These are phyloP conservation scores for Pipistrellus pipistrellus DNA, from an alignment of 2,797 vertebrate species.

Conservation along the genomic window DNA sequence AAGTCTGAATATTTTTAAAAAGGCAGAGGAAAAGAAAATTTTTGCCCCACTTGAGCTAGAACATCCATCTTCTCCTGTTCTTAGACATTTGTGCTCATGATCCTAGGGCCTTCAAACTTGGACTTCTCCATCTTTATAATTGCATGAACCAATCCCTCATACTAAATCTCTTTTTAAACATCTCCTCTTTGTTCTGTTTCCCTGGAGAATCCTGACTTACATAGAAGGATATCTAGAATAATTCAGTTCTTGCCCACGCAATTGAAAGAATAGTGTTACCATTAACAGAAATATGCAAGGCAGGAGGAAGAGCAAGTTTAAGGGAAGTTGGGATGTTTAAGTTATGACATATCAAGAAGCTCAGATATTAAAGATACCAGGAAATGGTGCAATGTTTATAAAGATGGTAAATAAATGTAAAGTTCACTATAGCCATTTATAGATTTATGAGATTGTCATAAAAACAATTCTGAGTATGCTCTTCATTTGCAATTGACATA, in stretches of 20 bases:
- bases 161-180: not conserved
- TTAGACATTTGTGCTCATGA: not conserved
- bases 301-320: not conserved
- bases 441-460: not conserved
- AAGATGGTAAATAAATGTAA: constrained; percentile 45
- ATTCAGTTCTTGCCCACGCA: not conserved
- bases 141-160: not conserved
- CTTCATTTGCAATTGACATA: constrained; percentile 75
- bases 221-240: not conserved
- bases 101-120: not conserved
- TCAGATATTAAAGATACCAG: constrained; percentile 39
- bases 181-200: not conserved
- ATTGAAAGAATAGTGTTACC: constrained; percentile 12
- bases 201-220: not conserved
- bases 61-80: not conserved
- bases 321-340: not conserved
- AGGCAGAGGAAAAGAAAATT: not conserved
- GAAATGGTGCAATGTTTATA: constrained; percentile 15
- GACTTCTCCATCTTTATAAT: not conserved
- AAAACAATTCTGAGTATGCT: constrained; percentile 64
- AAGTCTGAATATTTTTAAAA: not conserved
- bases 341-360: not conserved
- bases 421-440: not conserved
- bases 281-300: not conserved
- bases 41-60: not conserved